These are phyloP conservation scores for Platycercus adscitus DNA, from an alignment of 2,113 vertebrate species.

Conservation along the genomic window DNA sequence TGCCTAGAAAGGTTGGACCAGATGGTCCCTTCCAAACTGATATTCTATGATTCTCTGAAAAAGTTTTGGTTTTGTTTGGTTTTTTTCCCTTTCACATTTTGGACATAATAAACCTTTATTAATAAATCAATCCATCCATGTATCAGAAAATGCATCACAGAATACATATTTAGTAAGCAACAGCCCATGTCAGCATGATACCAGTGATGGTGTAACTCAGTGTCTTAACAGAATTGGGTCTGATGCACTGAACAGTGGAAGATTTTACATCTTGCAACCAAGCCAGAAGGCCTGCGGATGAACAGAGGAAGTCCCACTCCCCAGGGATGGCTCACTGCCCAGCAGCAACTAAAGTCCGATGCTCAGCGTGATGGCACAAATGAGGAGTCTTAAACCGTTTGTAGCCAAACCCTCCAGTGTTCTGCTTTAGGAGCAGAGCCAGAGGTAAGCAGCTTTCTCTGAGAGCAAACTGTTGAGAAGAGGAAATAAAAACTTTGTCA, in stretches of 20 bases:
- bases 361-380: accelerated
- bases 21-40: not conserved
- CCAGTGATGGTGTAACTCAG: too few relatives aligned
- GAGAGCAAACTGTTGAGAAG: not conserved
- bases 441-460: not conserved
- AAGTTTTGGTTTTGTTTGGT: not conserved
- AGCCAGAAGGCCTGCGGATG: accelerated
- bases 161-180: not conserved
- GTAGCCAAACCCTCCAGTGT: not conserved
- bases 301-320: not conserved
- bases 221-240: not conserved
- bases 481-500: not conserved
- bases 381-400: accelerated
- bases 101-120: not conserved
- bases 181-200: accelerated
- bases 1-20: not conserved
- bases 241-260: not conserved
- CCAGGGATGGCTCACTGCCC: not conserved
- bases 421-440: not conserved
- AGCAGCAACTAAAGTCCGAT: not conserved
- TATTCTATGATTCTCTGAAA: not conserved
- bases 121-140: not conserved
- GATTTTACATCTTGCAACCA: not conserved
- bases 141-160: not conserved
- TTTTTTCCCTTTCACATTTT: not conserved